Conservation (phyloP, 2,113 vertebrate species). For the Eleginops maclovinus region DNA sequence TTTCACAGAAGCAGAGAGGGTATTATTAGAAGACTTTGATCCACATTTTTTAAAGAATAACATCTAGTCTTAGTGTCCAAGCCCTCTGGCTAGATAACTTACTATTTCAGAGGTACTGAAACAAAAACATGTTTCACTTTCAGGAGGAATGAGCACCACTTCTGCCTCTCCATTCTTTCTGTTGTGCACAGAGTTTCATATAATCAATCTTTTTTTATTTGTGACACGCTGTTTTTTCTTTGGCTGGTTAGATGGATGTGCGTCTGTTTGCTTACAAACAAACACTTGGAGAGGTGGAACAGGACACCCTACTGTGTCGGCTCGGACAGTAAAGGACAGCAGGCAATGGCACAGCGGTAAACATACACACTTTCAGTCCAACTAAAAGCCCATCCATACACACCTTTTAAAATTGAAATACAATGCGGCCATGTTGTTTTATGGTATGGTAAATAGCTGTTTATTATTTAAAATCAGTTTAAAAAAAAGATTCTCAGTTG, state of each 20-base stretch:
- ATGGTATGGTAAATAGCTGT: background rate
- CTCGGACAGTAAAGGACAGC: slow-evolving; percentile 44
- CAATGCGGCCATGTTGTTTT: background rate
- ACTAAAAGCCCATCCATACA: background rate
- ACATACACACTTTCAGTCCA: slow-evolving; percentile 15
- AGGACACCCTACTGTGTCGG: slow-evolving; percentile 32
- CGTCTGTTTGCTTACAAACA: slow-evolving; percentile 26
- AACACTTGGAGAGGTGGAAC: slow-evolving; percentile 21
- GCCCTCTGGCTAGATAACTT: slow-evolving; percentile 10
- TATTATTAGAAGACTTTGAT: slow-evolving; percentile 21
- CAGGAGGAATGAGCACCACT: slow-evolving; percentile 13
- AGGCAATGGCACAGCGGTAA: slow-evolving; percentile 26
- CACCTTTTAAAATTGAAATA: background rate
- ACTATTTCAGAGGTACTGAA: background rate
- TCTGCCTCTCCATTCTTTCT: slow-evolving; percentile 10
- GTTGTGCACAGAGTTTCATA: slow-evolving; percentile 34
- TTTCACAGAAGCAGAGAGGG: slow-evolving; percentile 17
- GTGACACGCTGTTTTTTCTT: slow-evolving; percentile 42
- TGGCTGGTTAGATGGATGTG: slow-evolving; percentile 10
- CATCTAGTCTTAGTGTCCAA: background rate
- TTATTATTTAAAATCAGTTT: background rate
- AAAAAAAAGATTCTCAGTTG: background rate
- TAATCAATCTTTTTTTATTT: slow-evolving; percentile 56
- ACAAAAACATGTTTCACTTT: slow-evolving; percentile 28
- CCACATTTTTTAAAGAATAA: slow-evolving; percentile 13